These are phyloP conservation scores for Psix sp. DNA, from an alignment of 1,140 invertebrate genomes.

Conservation along the genomic window DNA sequence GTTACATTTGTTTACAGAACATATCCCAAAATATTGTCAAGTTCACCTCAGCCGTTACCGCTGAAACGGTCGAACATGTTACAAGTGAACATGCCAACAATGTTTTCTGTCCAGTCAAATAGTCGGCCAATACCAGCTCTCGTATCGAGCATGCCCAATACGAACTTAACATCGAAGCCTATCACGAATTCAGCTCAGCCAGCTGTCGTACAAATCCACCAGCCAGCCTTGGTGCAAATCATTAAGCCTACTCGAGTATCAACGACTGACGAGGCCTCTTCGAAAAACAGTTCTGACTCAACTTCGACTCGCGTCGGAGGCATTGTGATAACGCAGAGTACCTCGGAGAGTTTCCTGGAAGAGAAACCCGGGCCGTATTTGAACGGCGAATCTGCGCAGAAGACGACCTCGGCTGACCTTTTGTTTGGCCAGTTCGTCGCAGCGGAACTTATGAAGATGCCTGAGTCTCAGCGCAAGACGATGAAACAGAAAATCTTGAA, in stretches of 20 bases:
- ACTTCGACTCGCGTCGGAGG: slow-evolving; percentile 17
- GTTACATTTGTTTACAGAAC: slow-evolving; percentile 42
- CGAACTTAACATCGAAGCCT: slow-evolving; percentile 7
- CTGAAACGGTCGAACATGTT: slow-evolving; percentile 20
- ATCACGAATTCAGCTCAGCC: slow-evolving; percentile 32
- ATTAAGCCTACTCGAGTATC: slow-evolving; percentile 40
- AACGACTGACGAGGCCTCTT: slow-evolving; percentile 11
- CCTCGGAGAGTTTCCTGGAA: slow-evolving; percentile 18
- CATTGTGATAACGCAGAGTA: slow-evolving; percentile 32
- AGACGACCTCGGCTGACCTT: slow-evolving; percentile 22
- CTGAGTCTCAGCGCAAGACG: slow-evolving; percentile 23
- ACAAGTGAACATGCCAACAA: slow-evolving; percentile 36
- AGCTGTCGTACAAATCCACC: slow-evolving; percentile 43
- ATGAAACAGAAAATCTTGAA: slow-evolving; percentile 47
- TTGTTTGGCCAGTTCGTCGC: slow-evolving; percentile 47
- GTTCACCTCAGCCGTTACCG: not conserved
- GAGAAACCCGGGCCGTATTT: slow-evolving; percentile 9
- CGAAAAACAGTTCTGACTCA: not conserved
- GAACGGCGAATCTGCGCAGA: slow-evolving; percentile 14
- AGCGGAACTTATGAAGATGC: slow-evolving; percentile 38
- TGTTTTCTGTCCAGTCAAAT: slow-evolving; percentile 19
- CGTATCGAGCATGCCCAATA: slow-evolving; percentile 7
- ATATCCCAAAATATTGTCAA: slow-evolving; percentile 38
- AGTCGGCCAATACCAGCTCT: slow-evolving; percentile 9
- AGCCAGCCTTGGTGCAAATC: slow-evolving; percentile 49